Evolutionary conservation across 2,888 invertebrate genomes (phyloP).

Genomic region (Loripinus fragilis): DNA sequence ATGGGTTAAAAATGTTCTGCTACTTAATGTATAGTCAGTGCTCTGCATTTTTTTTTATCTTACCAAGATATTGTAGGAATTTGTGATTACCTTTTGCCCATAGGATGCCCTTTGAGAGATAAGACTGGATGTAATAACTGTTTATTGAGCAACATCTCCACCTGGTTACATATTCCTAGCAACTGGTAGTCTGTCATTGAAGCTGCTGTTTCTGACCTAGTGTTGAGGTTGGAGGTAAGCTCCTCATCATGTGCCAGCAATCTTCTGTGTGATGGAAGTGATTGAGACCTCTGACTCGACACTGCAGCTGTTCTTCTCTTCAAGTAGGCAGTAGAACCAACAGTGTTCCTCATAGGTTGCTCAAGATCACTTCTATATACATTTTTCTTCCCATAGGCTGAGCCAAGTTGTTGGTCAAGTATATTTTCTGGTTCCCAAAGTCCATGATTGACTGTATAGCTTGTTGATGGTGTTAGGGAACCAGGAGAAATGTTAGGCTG

Average conservation of each 20-base stretch:
- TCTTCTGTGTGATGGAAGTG: slow-evolving; percentile 17
- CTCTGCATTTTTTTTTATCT: too few relatives aligned
- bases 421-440: slow-evolving; percentile 66
- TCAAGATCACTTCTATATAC: slow-evolving; percentile 66
- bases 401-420: too few relatives aligned
- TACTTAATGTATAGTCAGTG: too few relatives aligned
- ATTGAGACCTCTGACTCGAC: neutral
- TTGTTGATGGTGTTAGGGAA: slow-evolving; percentile 24
- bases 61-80: too few relatives aligned
- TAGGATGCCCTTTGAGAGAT: slow-evolving; percentile 60
- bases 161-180: slow-evolving; percentile 79
- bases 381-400: too few relatives aligned
- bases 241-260: slow-evolving; percentile 43
- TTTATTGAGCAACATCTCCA: slow-evolving; percentile 78
- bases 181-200: slow-evolving; percentile 74
- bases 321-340: slow-evolving; percentile 45
- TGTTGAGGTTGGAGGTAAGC: slow-evolving; percentile 38
- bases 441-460: slow-evolving; percentile 33
- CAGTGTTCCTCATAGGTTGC: slow-evolving; percentile 54
- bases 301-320: slow-evolving; percentile 23
- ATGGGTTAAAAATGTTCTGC: too few relatives aligned
- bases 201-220: slow-evolving; percentile 22
- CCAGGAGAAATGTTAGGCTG: slow-evolving; percentile 27
- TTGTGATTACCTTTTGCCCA: slow-evolving; percentile 66
- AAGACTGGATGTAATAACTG: slow-evolving; percentile 69